Evolutionary conservation across 2,888 invertebrate genomes (phyloP).

Genomic region (Cremastinae sp.): DNA sequence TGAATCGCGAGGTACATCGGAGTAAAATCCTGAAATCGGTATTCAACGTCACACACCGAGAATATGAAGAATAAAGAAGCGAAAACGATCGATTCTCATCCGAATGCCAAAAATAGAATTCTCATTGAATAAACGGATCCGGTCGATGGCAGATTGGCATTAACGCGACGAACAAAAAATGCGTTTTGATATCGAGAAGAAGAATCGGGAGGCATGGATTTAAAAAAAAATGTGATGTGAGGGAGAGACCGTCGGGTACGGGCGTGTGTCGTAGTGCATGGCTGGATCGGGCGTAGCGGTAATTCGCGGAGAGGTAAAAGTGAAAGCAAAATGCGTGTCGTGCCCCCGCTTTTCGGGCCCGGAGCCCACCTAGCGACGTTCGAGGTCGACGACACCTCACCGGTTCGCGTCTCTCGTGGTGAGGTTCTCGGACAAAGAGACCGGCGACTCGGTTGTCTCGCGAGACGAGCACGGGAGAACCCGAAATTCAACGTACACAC

Average conservation of each 20-base stretch:
- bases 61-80: too few relatives aligned
- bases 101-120: too few relatives aligned
- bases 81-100: too few relatives aligned
- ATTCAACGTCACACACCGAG: too few relatives aligned
- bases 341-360: constrained; percentile 72
- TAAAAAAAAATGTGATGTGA: constrained; percentile 47
- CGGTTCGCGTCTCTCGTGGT: constrained; percentile 51
- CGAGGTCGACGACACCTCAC: constrained; percentile 74
- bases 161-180: background rate
- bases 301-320: constrained; percentile 66
- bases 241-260: constrained; percentile 54
- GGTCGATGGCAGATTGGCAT: too few relatives aligned
- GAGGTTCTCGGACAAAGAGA: constrained; percentile 65
- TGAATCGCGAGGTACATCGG: too few relatives aligned
- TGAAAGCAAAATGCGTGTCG: constrained; percentile 73
- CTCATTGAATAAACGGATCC: too few relatives aligned
- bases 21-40: too few relatives aligned
- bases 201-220: background rate
- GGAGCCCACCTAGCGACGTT: constrained; percentile 70
- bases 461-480: constrained; percentile 43
- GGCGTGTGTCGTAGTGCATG: constrained; percentile 35
- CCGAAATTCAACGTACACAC: constrained; percentile 28
- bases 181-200: background rate
- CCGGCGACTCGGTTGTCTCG: constrained; percentile 42
- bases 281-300: constrained; percentile 59